Conservation (phyloP, 1,140 invertebrate genomes). For the Scylla paramamosain region DNA sequence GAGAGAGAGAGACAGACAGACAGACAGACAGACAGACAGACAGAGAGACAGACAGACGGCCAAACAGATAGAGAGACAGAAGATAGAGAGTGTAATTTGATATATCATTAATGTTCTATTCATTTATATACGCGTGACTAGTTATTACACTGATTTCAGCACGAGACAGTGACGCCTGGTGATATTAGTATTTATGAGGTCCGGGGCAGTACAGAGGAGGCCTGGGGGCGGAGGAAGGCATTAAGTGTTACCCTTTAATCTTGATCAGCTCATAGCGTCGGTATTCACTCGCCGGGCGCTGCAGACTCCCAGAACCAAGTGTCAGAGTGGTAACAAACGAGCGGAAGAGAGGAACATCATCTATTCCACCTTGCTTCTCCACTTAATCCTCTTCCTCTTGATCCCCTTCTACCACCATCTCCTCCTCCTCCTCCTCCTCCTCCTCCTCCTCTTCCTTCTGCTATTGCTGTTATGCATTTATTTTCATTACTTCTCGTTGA, state of each 20-base stretch:
- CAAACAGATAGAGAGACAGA: not conserved
- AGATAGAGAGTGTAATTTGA: not conserved
- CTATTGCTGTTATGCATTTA: too few species aligned
- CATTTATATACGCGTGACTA: too few species aligned
- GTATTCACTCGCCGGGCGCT: not conserved
- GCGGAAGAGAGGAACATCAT: not conserved
- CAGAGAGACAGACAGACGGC: not conserved
- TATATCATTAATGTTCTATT: too few species aligned
- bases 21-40: not conserved
- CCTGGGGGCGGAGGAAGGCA: too few species aligned
- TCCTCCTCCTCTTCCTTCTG: too few species aligned
- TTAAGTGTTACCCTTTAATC: not conserved
- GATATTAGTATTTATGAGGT: too few species aligned
- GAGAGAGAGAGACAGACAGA: not conserved
- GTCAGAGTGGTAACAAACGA: not conserved
- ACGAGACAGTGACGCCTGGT: too few species aligned
- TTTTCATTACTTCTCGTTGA: too few species aligned
- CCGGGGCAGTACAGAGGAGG: too few species aligned
- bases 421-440: too few species aligned
- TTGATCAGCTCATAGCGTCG: not conserved
- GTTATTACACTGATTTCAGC: too few species aligned
- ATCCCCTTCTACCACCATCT: too few species aligned
- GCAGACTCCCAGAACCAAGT: not conserved
- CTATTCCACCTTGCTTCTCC: not conserved
- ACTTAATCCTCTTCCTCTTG: not conserved